A percentile compares a stretch with the other conserved stretches of the same genome.
Evolutionary conservation across 2,888 invertebrate genomes (phyloP).

Genomic region (Neoaliturus tenellus): DNA sequence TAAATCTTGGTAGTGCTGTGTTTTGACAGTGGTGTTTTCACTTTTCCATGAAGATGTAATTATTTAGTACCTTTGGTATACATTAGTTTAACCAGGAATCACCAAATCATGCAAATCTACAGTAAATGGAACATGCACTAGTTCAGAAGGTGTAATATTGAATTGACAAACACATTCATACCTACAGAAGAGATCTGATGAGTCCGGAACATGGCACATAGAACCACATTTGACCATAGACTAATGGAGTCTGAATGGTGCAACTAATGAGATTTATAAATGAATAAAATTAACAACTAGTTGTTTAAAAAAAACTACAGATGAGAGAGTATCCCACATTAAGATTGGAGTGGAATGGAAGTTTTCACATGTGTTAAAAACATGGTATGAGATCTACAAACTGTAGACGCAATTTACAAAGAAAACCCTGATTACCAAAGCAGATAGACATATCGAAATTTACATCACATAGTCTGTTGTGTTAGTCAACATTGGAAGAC

Average conservation of each 20-base stretch:
- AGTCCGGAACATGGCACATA: not conserved
- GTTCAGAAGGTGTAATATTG: not conserved
- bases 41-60: no score
- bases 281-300: not conserved
- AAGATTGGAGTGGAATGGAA: not conserved
- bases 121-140: not conserved
- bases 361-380: not conserved
- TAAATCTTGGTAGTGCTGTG: no score
- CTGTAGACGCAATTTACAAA: not conserved
- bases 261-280: not conserved
- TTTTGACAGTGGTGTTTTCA: no score
- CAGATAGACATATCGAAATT: not conserved
- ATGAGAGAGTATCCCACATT: not conserved
- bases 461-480: not conserved
- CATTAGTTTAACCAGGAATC: no score
- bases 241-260: not conserved
- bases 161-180: not conserved
- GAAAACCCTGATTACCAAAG: not conserved
- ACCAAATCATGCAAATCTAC: conserved; percentile 1
- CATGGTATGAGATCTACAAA: not conserved
- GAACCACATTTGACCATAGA: not conserved
- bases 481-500: not conserved
- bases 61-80: no score
- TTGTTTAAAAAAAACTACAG: not conserved
- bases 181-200: not conserved